These are phyloP conservation scores for Pemphredon lugubris DNA, from an alignment of 2,888 invertebrate species.

Conservation along the genomic window DNA sequence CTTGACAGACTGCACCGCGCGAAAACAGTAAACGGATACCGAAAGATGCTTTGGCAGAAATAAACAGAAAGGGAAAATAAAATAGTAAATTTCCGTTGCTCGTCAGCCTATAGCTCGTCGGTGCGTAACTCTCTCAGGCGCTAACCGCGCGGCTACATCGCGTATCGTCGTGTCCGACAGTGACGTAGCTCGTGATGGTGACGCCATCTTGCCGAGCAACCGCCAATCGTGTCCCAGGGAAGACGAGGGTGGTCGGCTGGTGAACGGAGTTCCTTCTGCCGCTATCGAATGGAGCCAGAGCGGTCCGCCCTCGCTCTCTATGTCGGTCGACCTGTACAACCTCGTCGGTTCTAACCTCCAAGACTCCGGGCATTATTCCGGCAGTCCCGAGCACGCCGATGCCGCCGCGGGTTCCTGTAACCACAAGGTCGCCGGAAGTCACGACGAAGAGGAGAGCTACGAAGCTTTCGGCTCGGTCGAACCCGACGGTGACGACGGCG, in stretches of 20 bases:
- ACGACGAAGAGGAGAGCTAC: constrained; percentile 76
- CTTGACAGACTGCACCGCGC: too few relatives aligned
- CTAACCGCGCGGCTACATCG: constrained; percentile 51
- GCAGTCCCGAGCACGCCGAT: constrained; percentile 61
- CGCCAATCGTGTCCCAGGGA: constrained; percentile 36
- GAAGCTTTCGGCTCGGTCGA: constrained; percentile 77
- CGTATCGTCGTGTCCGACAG: constrained; percentile 48
- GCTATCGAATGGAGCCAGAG: constrained; percentile 51
- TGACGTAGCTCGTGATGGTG: constrained; percentile 51
- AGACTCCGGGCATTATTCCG: constrained; percentile 67
- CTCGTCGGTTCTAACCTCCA: constrained; percentile 55
- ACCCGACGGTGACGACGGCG: constrained; percentile 65
- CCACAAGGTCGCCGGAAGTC: constrained; percentile 46
- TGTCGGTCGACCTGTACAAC: constrained; percentile 66
- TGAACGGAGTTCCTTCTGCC: constrained; percentile 46
- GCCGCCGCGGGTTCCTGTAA: constrained; percentile 23
- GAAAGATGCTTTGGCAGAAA: too few relatives aligned
- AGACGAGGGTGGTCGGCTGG: constrained; percentile 29
- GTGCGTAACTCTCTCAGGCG: constrained; percentile 65
- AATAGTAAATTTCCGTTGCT: too few relatives aligned
- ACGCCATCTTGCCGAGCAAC: constrained; percentile 50
- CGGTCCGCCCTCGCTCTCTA: constrained; percentile 73
- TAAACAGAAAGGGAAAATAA: too few relatives aligned
- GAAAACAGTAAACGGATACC: too few relatives aligned
- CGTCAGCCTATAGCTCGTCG: too few relatives aligned